A percentile compares a stretch with the other conserved stretches of the same genome.
These are phyloP conservation scores for Apeltes quadracus DNA, from an alignment of 2,113 vertebrate species.

Conservation along the genomic window DNA sequence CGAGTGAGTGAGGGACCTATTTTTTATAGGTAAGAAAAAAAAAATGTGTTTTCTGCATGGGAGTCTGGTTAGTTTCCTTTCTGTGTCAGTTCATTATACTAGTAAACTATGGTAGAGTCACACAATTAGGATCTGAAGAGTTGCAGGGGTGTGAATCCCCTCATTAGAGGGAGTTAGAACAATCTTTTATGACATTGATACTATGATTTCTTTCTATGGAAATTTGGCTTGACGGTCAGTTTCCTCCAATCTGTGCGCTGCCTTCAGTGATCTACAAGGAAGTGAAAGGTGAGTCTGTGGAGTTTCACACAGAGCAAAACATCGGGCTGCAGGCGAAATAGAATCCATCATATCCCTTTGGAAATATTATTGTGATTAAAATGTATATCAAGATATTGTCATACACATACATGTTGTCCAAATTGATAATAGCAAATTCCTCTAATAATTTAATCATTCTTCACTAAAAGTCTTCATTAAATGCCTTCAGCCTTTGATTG, in stretches of 20 bases:
- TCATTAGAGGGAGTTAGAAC: background rate
- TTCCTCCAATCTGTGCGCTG: background rate
- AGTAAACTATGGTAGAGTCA: background rate
- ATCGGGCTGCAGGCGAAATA: background rate
- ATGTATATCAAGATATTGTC: background rate
- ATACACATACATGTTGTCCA: background rate
- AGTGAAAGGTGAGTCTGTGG: background rate
- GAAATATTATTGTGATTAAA: background rate
- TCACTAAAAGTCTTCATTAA: background rate
- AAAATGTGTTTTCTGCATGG: slow-evolving; percentile 6
- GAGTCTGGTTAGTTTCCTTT: background rate
- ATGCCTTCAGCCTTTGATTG: background rate
- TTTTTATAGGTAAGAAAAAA: slow-evolving; percentile 34
- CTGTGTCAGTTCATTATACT: slow-evolving; percentile 1
- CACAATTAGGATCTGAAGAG: background rate
- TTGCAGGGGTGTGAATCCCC: background rate
- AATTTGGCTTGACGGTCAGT: background rate
- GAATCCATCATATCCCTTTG: background rate
- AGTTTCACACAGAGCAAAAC: background rate
- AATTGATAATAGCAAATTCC: background rate
- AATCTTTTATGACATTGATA: background rate
- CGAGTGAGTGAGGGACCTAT: background rate
- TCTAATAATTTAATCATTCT: background rate
- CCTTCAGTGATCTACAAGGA: background rate
- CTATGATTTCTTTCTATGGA: background rate